Evolutionary conservation across 2,888 invertebrate species (phyloP).

Genomic region (Meteorus cinctellus): DNA sequence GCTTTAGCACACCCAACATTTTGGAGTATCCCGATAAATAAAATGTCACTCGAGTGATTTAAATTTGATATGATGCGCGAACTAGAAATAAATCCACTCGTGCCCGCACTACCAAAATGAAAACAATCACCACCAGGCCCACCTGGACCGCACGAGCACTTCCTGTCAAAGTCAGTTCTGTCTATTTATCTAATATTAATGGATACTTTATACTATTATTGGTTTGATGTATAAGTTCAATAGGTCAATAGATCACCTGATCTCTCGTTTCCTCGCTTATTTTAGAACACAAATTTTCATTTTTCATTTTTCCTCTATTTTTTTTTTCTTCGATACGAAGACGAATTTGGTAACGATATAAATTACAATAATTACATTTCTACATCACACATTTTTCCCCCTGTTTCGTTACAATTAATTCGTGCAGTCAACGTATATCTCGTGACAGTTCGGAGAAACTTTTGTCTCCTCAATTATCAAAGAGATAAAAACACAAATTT

Average conservation of each 20-base stretch:
- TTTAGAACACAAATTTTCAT: neutral
- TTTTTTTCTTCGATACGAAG: neutral
- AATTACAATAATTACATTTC: neutral
- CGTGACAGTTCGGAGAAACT: no score
- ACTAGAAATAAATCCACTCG: conserved; percentile 50
- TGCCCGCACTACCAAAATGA: conserved; percentile 43
- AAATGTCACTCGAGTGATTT: neutral
- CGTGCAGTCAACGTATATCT: no score
- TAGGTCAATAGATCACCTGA: conserved; percentile 6
- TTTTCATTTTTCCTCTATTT: neutral
- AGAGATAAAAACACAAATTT: no score
- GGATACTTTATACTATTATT: no score
- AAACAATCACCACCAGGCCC: conserved; percentile 45
- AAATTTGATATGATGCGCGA: conserved; percentile 52
- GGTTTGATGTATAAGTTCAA: neutral
- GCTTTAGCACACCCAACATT: conserved; percentile 70
- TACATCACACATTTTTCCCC: no score
- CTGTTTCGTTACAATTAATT: no score
- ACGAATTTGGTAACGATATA: neutral
- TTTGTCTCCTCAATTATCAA: no score
- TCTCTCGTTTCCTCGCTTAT: neutral
- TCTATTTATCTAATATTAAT: neutral
- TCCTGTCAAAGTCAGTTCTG: conserved; percentile 38
- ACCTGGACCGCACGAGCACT: conserved; percentile 41
- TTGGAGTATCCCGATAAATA: conserved; percentile 55